Percentiles rank a stretch among this genome's conserved stretches.
phyloP scores from a whole-genome alignment of 2,888 invertebrate species.

The Drosophila rubida region DNA sequence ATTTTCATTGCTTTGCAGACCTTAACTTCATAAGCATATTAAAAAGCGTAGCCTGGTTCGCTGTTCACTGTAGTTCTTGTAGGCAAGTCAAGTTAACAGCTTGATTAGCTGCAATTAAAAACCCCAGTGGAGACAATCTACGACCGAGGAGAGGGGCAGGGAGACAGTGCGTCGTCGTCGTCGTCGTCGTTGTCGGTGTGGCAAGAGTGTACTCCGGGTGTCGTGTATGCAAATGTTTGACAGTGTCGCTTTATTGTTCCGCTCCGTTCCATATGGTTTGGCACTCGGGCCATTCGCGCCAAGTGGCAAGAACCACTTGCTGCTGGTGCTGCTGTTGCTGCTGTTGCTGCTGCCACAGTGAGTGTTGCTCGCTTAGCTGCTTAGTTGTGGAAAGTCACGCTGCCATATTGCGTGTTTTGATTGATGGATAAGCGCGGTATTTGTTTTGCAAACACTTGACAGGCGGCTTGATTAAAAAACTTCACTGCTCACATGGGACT shows the following conservation, averaged over 20 bases:
- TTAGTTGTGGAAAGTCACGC: slow-evolving; percentile 57
- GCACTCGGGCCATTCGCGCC: slow-evolving; percentile 46
- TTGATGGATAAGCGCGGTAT: slow-evolving; percentile 80
- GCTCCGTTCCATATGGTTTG: slow-evolving; percentile 74
- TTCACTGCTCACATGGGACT: slow-evolving; percentile 84
- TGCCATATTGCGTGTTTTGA: slow-evolving; percentile 63
- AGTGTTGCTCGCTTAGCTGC: slow-evolving; percentile 10
- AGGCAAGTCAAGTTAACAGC: slow-evolving; percentile 38
- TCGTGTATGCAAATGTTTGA: slow-evolving; percentile 77
- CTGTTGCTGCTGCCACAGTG: slow-evolving; percentile 7
- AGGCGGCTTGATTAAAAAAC: slow-evolving; percentile 84
- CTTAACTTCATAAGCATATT: no score
- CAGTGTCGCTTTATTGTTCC: slow-evolving; percentile 78
- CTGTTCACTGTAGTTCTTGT: no score
- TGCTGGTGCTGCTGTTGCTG: slow-evolving; percentile 26
- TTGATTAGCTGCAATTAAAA: slow-evolving; percentile 52
- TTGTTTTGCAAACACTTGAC: slow-evolving; percentile 82
- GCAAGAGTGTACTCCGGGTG: slow-evolving; percentile 37
- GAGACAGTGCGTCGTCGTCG: slow-evolving; percentile 19
- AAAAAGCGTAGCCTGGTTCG: no score
- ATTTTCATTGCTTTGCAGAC: no score
- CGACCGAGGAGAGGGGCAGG: not conserved
- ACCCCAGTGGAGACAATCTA: not conserved
- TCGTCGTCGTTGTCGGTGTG: slow-evolving; percentile 13
- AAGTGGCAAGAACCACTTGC: slow-evolving; percentile 66